phyloP scores from a whole-genome alignment of 1,140 invertebrate genomes.

The Zaprionus africanus region DNA sequence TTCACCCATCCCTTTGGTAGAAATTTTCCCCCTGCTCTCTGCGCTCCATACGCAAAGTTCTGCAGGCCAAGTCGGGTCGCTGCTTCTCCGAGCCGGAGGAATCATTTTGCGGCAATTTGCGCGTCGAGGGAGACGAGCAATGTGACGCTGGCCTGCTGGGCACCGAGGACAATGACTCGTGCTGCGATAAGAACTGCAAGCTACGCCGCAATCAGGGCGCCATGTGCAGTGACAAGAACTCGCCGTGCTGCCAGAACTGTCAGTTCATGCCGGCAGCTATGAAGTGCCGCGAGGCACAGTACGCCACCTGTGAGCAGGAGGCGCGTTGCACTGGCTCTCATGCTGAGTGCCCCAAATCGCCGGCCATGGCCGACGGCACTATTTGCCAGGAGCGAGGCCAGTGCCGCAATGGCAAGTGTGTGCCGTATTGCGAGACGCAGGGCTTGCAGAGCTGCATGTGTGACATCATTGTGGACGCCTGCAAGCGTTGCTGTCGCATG shows the following conservation, averaged over 20 bases:
- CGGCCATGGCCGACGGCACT: conserved; percentile 93
- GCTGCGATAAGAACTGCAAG: conserved; percentile 97
- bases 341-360: conserved; percentile 88
- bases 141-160: conserved; percentile 96
- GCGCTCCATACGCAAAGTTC: conserved; percentile 95
- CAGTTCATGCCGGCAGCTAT: conserved; percentile 91
- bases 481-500: conserved; percentile 91
- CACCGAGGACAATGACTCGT: conserved; percentile 95
- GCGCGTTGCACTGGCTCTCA: conserved; percentile 90
- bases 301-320: conserved; percentile 95
- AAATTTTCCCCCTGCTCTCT: conserved; percentile 97
- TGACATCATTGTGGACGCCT: conserved; percentile 90
- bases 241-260: conserved; percentile 96
- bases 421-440: conserved; percentile 96
- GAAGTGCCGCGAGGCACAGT: conserved; percentile 94
- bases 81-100: conserved; percentile 98
- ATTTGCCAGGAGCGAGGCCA: conserved; percentile 94
- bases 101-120: conserved; percentile 96
- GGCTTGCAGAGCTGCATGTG: conserved; percentile 97
- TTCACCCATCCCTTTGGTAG: conserved; percentile 85
- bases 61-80: conserved; percentile 94
- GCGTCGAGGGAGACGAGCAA: conserved; percentile 97
- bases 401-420: conserved; percentile 93
- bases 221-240: conserved; percentile 97
- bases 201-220: conserved; percentile 91